These are phyloP conservation scores for Procavia capensis DNA, from an alignment of 2,113 vertebrate species.

Conservation along the genomic window DNA sequence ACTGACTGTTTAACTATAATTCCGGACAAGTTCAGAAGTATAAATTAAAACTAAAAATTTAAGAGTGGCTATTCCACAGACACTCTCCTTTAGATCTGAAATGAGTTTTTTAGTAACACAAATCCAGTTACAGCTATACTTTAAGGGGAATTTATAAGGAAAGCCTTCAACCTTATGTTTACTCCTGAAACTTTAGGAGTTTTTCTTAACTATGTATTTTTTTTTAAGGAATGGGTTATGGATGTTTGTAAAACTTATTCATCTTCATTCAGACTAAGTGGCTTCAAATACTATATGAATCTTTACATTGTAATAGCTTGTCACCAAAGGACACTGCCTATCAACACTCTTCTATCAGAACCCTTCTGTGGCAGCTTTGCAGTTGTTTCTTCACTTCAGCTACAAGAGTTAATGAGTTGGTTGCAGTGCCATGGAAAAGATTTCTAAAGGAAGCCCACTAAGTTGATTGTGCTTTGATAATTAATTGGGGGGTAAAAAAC, in stretches of 20 bases:
- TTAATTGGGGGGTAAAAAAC: constrained; percentile 81
- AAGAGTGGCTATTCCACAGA: not conserved
- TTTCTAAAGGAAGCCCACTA: constrained; percentile 80
- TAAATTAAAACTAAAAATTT: not conserved
- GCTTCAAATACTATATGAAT: constrained; percentile 16
- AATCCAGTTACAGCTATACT: not conserved
- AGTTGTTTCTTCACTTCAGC: constrained; percentile 55
- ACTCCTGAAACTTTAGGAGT: not conserved
- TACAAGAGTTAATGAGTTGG: constrained; percentile 75
- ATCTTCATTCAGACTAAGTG: not conserved
- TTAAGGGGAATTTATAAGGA: not conserved
- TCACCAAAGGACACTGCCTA: constrained; percentile 5
- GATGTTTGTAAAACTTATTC: constrained; percentile 40
- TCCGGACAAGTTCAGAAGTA: not conserved
- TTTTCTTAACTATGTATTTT: not conserved
- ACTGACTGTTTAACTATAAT: not conserved
- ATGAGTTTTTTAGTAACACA: not conserved
- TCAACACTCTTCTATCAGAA: not conserved
- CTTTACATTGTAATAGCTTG: constrained; percentile 45
- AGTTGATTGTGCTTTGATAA: constrained; percentile 79
- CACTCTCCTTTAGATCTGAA: not conserved
- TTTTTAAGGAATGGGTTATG: not conserved
- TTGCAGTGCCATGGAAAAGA: constrained; percentile 52
- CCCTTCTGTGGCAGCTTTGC: not conserved
- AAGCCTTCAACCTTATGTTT: not conserved